Percentiles rank a stretch among this genome's conserved stretches.
Conservation (phyloP, 2,797 vertebrate species). For the Lophotriccus pileatus region DNA sequence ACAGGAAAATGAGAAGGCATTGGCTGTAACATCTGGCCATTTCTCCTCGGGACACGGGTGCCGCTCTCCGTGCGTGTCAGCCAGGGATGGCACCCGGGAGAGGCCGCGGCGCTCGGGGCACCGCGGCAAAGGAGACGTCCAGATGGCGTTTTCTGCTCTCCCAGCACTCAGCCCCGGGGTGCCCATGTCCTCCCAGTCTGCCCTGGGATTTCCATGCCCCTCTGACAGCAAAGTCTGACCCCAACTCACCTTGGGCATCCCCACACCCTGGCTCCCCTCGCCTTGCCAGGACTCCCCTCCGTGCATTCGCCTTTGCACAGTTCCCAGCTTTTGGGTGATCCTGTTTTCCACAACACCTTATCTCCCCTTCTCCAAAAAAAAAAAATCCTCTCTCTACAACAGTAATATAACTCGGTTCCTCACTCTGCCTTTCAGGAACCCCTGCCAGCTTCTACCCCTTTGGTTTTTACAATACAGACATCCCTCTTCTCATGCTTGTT, state of each 20-base stretch:
- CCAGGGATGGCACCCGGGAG: background rate
- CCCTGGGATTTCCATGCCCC: background rate
- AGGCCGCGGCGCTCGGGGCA: background rate
- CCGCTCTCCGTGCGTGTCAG: background rate
- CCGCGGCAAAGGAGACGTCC: background rate
- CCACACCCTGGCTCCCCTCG: fast-evolving
- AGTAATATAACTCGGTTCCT: background rate
- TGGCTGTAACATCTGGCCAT: background rate
- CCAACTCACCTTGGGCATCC: fast-evolving
- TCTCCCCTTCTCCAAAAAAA: background rate
- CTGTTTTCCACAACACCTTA: background rate
- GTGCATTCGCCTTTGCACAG: background rate
- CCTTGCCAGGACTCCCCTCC: background rate
- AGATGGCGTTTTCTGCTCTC: background rate
- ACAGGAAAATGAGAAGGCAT: background rate
- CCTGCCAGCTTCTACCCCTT: background rate
- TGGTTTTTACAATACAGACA: background rate
- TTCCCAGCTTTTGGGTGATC: background rate
- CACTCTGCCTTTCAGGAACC: background rate
- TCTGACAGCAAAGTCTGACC: background rate
- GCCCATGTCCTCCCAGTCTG: fast-evolving
- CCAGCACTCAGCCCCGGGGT: fast-evolving
- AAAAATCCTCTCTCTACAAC: background rate
- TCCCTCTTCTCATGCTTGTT: background rate
- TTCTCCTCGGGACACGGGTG: background rate